Percentiles rank a stretch among this genome's conserved stretches.
Conservation (phyloP, 2,888 invertebrate genomes). For the Conus canariensis region DNA sequence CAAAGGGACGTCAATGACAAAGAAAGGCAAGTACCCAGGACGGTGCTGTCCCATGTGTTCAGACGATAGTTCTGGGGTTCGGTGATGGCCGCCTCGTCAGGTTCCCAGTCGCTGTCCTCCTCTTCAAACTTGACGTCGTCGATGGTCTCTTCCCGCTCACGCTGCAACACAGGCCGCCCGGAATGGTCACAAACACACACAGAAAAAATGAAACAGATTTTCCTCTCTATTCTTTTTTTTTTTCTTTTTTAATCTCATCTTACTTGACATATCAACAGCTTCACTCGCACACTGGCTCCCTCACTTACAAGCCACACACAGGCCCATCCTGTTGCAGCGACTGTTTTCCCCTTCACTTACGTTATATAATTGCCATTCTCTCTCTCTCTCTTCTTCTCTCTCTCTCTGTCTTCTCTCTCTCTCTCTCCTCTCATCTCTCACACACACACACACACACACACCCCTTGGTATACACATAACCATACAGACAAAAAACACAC, state of each 20-base stretch:
- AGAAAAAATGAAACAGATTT: background rate
- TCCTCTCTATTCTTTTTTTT: no score
- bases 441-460: background rate
- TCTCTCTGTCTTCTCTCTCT: no score
- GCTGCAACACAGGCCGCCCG: slow-evolving; percentile 40
- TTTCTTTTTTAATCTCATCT: background rate
- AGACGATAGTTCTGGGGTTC: slow-evolving; percentile 71
- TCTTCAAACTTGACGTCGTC: slow-evolving; percentile 54
- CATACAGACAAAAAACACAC: no score
- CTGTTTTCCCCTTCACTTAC: no score
- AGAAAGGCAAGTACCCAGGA: slow-evolving; percentile 61
- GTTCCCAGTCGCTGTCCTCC: slow-evolving; percentile 70
- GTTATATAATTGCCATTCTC: no score
- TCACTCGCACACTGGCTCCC: background rate
- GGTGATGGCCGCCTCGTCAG: slow-evolving; percentile 69
- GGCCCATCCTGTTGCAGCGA: no score
- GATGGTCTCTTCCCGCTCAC: slow-evolving; percentile 58
- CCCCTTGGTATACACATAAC: no score
- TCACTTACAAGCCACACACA: no score
- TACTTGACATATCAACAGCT: background rate
- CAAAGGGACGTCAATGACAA: no score
- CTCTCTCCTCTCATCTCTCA: no score
- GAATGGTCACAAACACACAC: background rate
- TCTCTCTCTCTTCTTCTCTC: no score
- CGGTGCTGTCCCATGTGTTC: slow-evolving; percentile 75